Conservation (phyloP, 2,888 invertebrate genomes). For the Dolichopus griseipennis region DNA sequence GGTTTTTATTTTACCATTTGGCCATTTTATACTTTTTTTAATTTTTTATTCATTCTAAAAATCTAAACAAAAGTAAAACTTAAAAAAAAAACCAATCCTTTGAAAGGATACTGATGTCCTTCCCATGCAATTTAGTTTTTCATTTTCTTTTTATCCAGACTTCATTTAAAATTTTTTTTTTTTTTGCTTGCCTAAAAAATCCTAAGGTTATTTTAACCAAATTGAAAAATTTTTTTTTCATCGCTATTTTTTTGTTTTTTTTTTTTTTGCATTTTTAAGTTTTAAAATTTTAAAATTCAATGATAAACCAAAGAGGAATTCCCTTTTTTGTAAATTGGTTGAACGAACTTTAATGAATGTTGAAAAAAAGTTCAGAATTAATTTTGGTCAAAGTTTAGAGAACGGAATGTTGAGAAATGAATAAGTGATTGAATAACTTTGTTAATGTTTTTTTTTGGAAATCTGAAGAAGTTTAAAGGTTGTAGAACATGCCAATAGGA, state of each 20-base stretch:
- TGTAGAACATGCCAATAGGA: too few species aligned
- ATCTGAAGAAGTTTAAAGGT: too few species aligned
- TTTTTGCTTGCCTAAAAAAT: not conserved
- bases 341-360: not conserved
- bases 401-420: too few species aligned
- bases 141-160: not conserved
- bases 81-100: not conserved
- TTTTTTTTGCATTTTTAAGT: not conserved
- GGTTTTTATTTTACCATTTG: not conserved
- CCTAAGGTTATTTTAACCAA: slow-evolving; percentile 1
- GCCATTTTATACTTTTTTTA: not conserved
- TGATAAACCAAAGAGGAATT: not conserved
- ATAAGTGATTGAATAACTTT: too few species aligned
- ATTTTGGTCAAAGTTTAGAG: too few species aligned
- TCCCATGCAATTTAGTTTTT: not conserved
- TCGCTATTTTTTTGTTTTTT: not conserved
- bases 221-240: not conserved
- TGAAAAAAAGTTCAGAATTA: not conserved
- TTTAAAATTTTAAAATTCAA: not conserved
- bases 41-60: too few species aligned
- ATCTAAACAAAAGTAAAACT: not conserved
- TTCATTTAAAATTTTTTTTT: not conserved
- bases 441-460: too few species aligned
- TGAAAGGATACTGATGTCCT: not conserved
- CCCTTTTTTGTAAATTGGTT: not conserved